Evolutionary conservation across 2,113 vertebrate genomes (phyloP).

Genomic region (Larimichthys polyactis): DNA sequence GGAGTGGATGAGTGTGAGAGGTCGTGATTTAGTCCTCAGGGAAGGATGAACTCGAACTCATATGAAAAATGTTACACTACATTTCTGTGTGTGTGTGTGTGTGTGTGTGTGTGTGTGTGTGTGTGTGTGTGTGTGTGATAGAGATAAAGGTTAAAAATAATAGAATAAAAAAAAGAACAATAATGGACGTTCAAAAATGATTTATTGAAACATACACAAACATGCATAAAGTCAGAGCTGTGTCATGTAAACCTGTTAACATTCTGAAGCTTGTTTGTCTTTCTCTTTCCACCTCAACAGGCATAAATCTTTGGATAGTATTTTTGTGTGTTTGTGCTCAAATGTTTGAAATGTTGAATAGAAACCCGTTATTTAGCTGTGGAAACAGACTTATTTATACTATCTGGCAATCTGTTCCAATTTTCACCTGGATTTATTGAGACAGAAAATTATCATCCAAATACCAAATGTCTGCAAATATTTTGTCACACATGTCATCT

Average conservation of each 20-base stretch:
- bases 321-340: not conserved
- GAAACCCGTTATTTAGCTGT: too few species aligned
- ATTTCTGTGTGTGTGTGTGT: too few species aligned
- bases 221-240: not conserved
- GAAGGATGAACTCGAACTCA: conserved; percentile 42
- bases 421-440: too few species aligned
- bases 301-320: not conserved
- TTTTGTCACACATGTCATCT: too few species aligned
- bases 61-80: conserved; percentile 30
- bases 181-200: not conserved
- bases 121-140: not conserved
- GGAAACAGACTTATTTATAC: too few species aligned
- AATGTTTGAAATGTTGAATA: too few species aligned
- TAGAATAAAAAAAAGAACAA: not conserved
- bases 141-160: not conserved
- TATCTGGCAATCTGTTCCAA: too few species aligned
- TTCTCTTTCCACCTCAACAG: not conserved
- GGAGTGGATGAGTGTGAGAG: conserved; percentile 27
- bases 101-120: not conserved
- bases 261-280: not conserved
- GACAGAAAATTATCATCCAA: too few species aligned
- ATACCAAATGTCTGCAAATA: too few species aligned
- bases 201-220: not conserved
- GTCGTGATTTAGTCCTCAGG: conserved; percentile 39
- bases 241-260: not conserved